Conservation (phyloP, 2,888 invertebrate species). For the Galerucella calmariensis region DNA sequence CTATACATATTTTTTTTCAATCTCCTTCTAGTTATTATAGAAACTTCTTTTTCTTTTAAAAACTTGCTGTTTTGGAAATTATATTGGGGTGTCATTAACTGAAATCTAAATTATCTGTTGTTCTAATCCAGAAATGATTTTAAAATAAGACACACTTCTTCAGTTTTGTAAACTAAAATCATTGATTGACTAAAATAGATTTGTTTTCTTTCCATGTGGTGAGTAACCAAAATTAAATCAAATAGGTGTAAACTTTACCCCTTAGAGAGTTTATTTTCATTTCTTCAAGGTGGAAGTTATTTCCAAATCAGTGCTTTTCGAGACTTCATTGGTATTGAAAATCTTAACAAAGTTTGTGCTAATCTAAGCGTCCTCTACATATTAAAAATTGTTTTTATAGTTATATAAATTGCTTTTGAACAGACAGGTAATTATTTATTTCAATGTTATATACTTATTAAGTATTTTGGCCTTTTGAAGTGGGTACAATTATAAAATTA, state of each 20-base stretch:
- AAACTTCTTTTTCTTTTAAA: no score
- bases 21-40: no score
- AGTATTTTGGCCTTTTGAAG: background rate
- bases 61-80: background rate
- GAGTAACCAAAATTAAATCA: conserved; percentile 16
- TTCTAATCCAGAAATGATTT: no score
- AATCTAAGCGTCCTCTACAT: background rate
- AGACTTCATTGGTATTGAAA: background rate
- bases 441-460: background rate
- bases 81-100: background rate
- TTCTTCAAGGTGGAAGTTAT: background rate
- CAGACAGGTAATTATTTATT: background rate
- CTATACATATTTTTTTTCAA: no score
- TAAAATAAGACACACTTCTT: no score
- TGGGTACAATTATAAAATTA: no score
- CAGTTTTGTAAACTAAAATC: no score
- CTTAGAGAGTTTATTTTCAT: conserved; percentile 7
- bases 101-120: background rate
- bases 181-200: background rate
- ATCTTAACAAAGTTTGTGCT: background rate
- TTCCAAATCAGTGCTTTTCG: conserved; percentile 5
- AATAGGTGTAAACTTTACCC: conserved; percentile 7
- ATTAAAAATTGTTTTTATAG: background rate
- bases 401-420: background rate
- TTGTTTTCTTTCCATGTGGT: background rate